These are phyloP conservation scores for Malurus melanocephalus DNA, from an alignment of 2,113 vertebrate species.

Conservation along the genomic window DNA sequence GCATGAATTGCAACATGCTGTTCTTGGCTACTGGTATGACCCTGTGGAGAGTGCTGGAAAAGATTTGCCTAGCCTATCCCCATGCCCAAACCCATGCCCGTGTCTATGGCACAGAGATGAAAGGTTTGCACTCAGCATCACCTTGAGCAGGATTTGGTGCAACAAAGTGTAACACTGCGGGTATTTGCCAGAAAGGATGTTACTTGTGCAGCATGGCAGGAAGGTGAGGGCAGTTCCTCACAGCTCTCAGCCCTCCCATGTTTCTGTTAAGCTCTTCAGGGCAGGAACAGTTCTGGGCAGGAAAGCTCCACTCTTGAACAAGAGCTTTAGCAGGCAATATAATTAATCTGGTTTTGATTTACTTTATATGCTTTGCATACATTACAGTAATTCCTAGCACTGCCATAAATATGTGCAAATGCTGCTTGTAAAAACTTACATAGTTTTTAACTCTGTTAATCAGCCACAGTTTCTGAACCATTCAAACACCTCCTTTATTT, in stretches of 20 bases:
- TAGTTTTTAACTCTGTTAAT: background rate
- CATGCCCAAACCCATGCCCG: background rate
- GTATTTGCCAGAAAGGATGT: background rate
- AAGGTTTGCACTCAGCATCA: background rate
- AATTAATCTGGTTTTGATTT: background rate
- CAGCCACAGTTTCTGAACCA: background rate
- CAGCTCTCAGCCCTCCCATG: background rate
- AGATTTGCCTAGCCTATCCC: background rate
- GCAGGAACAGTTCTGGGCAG: background rate
- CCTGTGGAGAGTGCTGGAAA: background rate
- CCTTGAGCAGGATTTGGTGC: background rate
- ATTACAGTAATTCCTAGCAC: background rate
- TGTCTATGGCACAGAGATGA: background rate
- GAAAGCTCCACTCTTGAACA: background rate
- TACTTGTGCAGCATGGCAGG: background rate
- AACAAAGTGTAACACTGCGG: too few species aligned
- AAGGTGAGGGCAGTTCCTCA: background rate
- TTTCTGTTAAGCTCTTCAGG: background rate
- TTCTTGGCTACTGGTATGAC: background rate
- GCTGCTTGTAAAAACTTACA: background rate
- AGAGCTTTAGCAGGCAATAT: background rate
- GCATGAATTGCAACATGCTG: background rate
- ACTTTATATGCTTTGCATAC: background rate
- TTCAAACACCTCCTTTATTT: background rate
- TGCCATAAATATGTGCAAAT: background rate